Evolutionary conservation across 1,140 invertebrate species (phyloP), one percentile per base, ranked within the genome.

Genomic region (Potamilus streckersoni): DNA sequence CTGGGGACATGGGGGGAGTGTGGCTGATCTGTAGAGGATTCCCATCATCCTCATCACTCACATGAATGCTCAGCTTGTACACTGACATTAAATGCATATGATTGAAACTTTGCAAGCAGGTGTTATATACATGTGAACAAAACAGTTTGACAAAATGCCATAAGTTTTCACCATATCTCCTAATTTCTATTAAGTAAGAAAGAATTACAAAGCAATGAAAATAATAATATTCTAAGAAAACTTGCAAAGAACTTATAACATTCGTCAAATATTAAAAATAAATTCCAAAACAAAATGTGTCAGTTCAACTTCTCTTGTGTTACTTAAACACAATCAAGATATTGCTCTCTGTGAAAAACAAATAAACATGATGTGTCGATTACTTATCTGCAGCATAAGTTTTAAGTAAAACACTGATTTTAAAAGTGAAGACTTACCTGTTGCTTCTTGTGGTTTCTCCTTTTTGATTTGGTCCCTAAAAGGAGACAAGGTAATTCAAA

Each of bases 41-140:
- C 0, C 94, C 94, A 15, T 94, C 93, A 89, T 96, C 94, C 78
- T 93, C 93, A 59, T 94, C 92, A 90, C 98, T 96, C 16, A 97
- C 95, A 89, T 97, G 95, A 13, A 98, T 93, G 20, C 95, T 95
- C 59, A 99, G 91, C 59, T 94, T 93, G 89, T 97, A 98, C 15
- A 87, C 88, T 89, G 75, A 19, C 79, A 75, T 57, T 71, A 65
- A 79, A 70, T 31, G 27, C 4, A 31, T 31, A 31, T 2, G 27
- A 31, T 4, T 31, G 27, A 31, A 16, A 62, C 16, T 11, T 61
- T 60, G 58, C 17, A 61, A 60, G 12, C 57, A 62, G 60, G 13
- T 62, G 20, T 62, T 14, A 23, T 62, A 14, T 49, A 49, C 11
- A 49, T 49, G 38, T 49, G 11, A 49, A 49, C 38, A 6, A 49